A percentile compares a stretch with the other conserved stretches of the same genome.
These are phyloP conservation scores for Polyergus mexicanus DNA, from an alignment of 1,140 invertebrate genomes.

Conservation along the genomic window DNA sequence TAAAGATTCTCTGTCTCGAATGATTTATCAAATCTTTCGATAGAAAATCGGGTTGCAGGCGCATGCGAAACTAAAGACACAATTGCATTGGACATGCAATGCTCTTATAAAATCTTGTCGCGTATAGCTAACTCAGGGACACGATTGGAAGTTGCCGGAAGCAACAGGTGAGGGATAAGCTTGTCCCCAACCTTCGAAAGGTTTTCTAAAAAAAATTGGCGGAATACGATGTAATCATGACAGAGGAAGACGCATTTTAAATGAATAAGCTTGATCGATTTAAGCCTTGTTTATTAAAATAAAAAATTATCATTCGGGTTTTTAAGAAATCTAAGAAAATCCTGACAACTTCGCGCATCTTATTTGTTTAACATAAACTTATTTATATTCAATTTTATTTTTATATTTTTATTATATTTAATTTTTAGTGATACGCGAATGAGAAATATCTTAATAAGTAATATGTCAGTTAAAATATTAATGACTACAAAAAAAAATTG, in stretches of 20 bases:
- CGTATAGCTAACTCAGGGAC: slow-evolving; percentile 8
- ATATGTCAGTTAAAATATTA: no score
- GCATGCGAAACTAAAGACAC: slow-evolving; percentile 11
- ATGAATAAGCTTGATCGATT: slow-evolving; percentile 1
- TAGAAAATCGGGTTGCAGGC: not conserved
- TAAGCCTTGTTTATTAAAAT: not conserved
- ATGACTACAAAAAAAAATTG: no score
- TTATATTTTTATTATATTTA: no score
- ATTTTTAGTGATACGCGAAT: no score
- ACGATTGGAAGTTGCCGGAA: slow-evolving; percentile 14
- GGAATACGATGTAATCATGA: not conserved
- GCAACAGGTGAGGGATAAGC: slow-evolving; percentile 46
- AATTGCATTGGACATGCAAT: slow-evolving; percentile 27
- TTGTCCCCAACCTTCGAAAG: slow-evolving; percentile 18
- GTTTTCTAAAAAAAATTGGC: slow-evolving; percentile 21
- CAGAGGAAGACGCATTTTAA: not conserved
- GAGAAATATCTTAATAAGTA: no score
- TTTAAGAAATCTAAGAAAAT: no score
- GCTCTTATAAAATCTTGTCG: slow-evolving; percentile 45
- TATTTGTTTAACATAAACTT: no score
- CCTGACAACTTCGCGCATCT: no score
- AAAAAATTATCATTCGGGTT: not conserved
- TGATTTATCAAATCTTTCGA: slow-evolving; percentile 1
- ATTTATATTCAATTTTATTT: no score
- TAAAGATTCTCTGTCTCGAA: not conserved